These are phyloP conservation scores for Neolamprologus modestus DNA, from an alignment of 2,113 vertebrate species.

Conservation along the genomic window DNA sequence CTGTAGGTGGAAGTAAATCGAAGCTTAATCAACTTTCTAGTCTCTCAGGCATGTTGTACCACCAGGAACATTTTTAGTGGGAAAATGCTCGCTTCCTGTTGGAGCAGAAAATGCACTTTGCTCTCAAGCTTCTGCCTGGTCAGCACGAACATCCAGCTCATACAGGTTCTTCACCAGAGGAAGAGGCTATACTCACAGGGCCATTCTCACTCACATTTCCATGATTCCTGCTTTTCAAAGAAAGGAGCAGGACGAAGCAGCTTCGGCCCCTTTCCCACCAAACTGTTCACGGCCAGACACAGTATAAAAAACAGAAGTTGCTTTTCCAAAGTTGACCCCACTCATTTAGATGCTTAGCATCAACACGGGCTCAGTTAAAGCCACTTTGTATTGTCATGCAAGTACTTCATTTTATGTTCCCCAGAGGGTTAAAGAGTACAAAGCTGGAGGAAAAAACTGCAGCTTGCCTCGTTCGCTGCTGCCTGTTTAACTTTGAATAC, in stretches of 20 bases:
- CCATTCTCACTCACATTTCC: neutral
- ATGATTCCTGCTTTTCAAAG: neutral
- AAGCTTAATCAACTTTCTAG: constrained; percentile 21
- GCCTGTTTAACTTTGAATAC: constrained; percentile 64
- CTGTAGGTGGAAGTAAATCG: constrained; percentile 43
- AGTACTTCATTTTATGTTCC: constrained; percentile 60
- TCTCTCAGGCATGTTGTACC: neutral
- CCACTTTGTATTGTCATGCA: constrained; percentile 67
- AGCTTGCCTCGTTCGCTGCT: constrained; percentile 4
- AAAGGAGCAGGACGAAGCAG: neutral
- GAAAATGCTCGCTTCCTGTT: neutral
- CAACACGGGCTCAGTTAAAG: constrained; percentile 46
- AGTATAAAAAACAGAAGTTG: constrained; percentile 53
- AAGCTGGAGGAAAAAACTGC: constrained; percentile 37
- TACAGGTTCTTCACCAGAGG: constrained; percentile 2
- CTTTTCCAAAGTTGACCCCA: constrained; percentile 44
- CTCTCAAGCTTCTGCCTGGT: neutral
- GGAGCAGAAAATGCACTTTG: neutral
- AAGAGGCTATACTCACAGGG: constrained; percentile 11
- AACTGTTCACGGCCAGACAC: neutral
- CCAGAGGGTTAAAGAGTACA: constrained; percentile 50
- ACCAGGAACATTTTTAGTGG: neutral
- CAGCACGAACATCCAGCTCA: constrained; percentile 1
- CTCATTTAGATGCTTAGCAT: constrained; percentile 41
- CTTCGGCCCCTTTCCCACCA: neutral